Evolutionary conservation across 2,888 invertebrate genomes (phyloP), one percentile per base, ranked within the genome.

Genomic region (Agapostemon virescens): DNA sequence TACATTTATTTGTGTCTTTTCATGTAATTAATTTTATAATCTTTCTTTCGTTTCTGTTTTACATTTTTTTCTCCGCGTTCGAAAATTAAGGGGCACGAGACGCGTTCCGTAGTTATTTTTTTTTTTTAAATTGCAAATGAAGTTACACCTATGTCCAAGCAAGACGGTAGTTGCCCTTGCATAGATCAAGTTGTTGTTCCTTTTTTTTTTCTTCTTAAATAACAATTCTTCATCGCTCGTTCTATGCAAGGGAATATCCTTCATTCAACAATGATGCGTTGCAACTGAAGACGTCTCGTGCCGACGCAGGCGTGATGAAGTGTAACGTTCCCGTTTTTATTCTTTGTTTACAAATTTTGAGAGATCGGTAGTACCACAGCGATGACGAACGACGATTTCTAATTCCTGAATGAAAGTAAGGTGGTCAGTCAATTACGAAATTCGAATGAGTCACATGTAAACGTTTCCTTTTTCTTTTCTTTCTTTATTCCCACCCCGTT

Each of bases 1-100:
- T 92, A 92, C 91, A 91, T 92, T 92, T 92, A 90, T 92, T 92
- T 90, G 87, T 91, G 89, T 90, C 87, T 90, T 90, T 91, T 90
- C 85, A 84, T 86, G 90, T 90, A 89, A 88, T 90, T 88, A 84
- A 89, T 90, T 84, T 89, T 85, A 87, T 86, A 83, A 84, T 81
- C 77, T 85, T 78, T 85, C 80, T 81, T 84, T 85, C 75, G 83
- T 82, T 77, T 78, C 69, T 76, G 73, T 75, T 74, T 77, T 63
- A 80, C 75, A 70, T 72, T 77, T 74, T 82, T 77, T 58, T 79
- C 81, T 84, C 64, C 81, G 71, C 85, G 78, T 85, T 86, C 72
- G 68, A 84, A 83, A 82, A 69, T 77, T 83, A 79, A 78, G 68
- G 52, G 76, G 79, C 81, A 84, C 87, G 83, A 88, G 83, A 79